A percentile compares a stretch with the other conserved stretches of the same genome.
Evolutionary conservation across 2,888 invertebrate genomes (phyloP).

Genomic region (Cataglyphis rosenhaueri): DNA sequence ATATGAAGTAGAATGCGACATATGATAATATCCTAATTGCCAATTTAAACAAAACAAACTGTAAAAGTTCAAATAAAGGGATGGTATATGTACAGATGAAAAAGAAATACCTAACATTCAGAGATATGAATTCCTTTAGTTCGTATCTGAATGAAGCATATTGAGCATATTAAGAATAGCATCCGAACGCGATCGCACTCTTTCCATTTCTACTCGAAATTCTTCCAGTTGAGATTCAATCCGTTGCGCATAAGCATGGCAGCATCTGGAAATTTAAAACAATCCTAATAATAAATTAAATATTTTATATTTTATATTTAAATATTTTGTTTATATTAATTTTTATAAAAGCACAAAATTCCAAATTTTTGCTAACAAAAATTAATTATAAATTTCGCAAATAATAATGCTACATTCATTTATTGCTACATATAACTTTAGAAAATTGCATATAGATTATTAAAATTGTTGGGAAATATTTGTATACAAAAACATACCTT

Average conservation of each 20-base stretch:
- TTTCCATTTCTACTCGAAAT: slow-evolving; percentile 79
- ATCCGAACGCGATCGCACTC: slow-evolving; percentile 79
- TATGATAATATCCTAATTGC: background rate
- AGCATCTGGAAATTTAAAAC: slow-evolving; percentile 70
- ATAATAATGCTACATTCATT: background rate
- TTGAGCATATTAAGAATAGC: slow-evolving; percentile 79
- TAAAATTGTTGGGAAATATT: background rate
- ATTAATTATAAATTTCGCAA: background rate
- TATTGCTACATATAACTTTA: background rate
- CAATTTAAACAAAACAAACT: background rate
- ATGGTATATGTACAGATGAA: slow-evolving; percentile 69
- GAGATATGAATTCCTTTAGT: slow-evolving; percentile 60
- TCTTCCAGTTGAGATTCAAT: slow-evolving; percentile 78
- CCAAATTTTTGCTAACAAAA: background rate
- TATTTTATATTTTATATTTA: background rate
- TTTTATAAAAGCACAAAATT: background rate
- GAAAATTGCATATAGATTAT: background rate
- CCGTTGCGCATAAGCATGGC: slow-evolving; percentile 72
- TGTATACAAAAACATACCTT: slow-evolving; percentile 56
- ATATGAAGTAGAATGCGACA: background rate
- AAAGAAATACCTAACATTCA: slow-evolving; percentile 53
- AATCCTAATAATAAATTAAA: background rate
- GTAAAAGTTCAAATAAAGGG: slow-evolving; percentile 35
- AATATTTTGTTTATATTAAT: background rate
- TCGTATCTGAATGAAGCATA: slow-evolving; percentile 71